Conservation (phyloP, 23 tunicate genomes). For the Trididemnum nubilum region DNA sequence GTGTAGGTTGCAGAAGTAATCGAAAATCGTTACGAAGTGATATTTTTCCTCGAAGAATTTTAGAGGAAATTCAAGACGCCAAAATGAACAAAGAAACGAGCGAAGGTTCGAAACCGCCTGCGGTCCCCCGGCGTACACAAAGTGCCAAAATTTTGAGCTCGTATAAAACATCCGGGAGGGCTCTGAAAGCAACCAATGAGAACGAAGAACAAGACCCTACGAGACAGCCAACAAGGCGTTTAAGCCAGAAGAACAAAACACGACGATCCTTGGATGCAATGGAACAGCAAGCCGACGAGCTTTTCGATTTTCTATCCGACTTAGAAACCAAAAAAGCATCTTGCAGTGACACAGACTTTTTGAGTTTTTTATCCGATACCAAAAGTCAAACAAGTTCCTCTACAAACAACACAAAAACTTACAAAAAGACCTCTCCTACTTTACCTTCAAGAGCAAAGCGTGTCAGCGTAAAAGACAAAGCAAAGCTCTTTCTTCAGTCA, state of each 20-base stretch:
- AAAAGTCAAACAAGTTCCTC: background rate
- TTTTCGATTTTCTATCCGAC: conserved; percentile 69
- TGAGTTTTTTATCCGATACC: conserved; percentile 25
- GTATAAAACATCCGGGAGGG: background rate
- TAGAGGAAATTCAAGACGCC: background rate
- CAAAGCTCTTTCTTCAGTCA: conserved; percentile 49
- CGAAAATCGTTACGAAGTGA: conserved; percentile 14
- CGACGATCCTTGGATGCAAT: conserved; percentile 77
- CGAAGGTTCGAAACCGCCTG: conserved; percentile 17
- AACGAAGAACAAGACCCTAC: background rate
- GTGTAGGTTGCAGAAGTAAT: background rate
- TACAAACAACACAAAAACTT: background rate
- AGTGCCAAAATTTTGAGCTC: conserved; percentile 30
- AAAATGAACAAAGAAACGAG: conserved; percentile 4
- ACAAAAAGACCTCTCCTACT: background rate
- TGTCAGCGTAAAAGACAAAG: conserved; percentile 54
- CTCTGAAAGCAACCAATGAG: conserved; percentile 10
- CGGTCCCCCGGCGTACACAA: conserved; percentile 67
- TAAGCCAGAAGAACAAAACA: conserved; percentile 55
- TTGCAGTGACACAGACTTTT: conserved; percentile 37
- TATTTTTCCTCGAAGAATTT: conserved; percentile 1
- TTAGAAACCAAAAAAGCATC: conserved; percentile 72
- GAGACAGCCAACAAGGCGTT: conserved; percentile 48
- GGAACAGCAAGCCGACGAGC: conserved; percentile 84
- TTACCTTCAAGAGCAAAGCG: conserved; percentile 10